Conservation (phyloP, 1,140 invertebrate genomes). For the Drosophila nebulosa region DNA sequence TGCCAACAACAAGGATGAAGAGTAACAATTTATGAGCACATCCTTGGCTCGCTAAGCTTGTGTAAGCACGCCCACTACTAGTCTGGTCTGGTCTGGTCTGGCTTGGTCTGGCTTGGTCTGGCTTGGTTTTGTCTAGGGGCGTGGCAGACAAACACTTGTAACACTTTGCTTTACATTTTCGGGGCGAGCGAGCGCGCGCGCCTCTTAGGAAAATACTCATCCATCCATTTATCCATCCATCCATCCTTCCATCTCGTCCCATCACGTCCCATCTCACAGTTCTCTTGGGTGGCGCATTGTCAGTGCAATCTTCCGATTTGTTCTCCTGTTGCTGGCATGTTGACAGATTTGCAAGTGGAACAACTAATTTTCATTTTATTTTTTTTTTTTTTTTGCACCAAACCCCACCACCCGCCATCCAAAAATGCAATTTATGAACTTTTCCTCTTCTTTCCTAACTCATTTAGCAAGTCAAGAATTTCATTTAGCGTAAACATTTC, state of each 20-base stretch:
- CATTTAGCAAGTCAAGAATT: slow-evolving; percentile 64
- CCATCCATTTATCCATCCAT: no score
- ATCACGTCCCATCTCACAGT: no score
- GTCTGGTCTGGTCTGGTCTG: background rate
- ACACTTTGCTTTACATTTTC: slow-evolving; percentile 62
- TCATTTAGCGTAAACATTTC: slow-evolving; percentile 63
- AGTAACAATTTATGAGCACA: slow-evolving; percentile 75
- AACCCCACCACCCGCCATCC: no score
- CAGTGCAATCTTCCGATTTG: slow-evolving; percentile 31
- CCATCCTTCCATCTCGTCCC: background rate
- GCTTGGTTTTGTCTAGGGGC: background rate
- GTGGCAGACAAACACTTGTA: slow-evolving; percentile 60
- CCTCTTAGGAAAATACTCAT: slow-evolving; percentile 24
- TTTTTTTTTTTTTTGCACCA: no score
- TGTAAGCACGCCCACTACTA: slow-evolving; percentile 47
- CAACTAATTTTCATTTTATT: slow-evolving; percentile 58
- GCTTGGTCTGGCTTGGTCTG: background rate
- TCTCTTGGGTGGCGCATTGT: background rate
- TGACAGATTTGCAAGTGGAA: slow-evolving; percentile 58
- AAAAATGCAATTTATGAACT: slow-evolving; percentile 57
- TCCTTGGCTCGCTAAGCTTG: slow-evolving; percentile 59
- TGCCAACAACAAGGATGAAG: slow-evolving; percentile 48
- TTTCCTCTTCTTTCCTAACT: slow-evolving; percentile 28
- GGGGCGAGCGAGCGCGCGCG: slow-evolving; percentile 1
- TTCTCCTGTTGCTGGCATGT: slow-evolving; percentile 54